Conservation (phyloP, 1,140 invertebrate genomes). For the Gerris buenoi region DNA sequence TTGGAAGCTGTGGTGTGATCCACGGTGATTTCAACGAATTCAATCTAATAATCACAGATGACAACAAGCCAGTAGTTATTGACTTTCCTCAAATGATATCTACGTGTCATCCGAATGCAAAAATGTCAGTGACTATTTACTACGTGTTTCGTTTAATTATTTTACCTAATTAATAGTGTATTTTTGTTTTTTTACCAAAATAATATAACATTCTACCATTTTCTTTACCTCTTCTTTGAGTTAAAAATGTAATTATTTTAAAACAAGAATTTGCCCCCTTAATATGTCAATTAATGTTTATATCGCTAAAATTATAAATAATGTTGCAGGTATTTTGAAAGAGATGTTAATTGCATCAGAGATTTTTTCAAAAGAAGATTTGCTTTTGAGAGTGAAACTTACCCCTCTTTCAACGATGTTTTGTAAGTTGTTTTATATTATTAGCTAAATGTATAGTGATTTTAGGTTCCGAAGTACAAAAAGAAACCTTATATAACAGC, state of each 20-base stretch:
- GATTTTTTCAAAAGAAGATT: conserved; percentile 88
- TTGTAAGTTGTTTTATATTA: conserved; percentile 32
- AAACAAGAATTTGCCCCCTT: too few relatives aligned
- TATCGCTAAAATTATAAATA: too few relatives aligned
- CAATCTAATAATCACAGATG: conserved; percentile 77
- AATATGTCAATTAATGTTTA: too few relatives aligned
- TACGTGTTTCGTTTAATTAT: too few relatives aligned
- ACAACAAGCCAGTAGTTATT: conserved; percentile 73
- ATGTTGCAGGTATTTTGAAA: conserved; percentile 72
- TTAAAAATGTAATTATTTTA: too few relatives aligned
- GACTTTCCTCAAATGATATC: conserved; percentile 99
- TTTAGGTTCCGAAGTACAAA: too few relatives aligned
- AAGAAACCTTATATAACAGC: too few relatives aligned
- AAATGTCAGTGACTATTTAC: conserved; percentile 50
- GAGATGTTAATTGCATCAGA: conserved; percentile 85
- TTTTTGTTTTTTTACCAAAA: too few relatives aligned
- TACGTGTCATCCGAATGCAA: conserved; percentile 78
- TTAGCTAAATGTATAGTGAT: too few relatives aligned
- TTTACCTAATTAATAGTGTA: too few relatives aligned
- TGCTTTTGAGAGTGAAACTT: conserved; percentile 75
- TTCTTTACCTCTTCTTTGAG: too few relatives aligned
- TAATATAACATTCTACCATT: too few relatives aligned
- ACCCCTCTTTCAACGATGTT: conserved; percentile 73
- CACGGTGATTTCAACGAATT: conserved; percentile 99
- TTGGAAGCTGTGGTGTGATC: conserved; percentile 90